These are phyloP conservation scores for Valencia hispanica DNA, from an alignment of 2,797 vertebrate species.

Conservation along the genomic window DNA sequence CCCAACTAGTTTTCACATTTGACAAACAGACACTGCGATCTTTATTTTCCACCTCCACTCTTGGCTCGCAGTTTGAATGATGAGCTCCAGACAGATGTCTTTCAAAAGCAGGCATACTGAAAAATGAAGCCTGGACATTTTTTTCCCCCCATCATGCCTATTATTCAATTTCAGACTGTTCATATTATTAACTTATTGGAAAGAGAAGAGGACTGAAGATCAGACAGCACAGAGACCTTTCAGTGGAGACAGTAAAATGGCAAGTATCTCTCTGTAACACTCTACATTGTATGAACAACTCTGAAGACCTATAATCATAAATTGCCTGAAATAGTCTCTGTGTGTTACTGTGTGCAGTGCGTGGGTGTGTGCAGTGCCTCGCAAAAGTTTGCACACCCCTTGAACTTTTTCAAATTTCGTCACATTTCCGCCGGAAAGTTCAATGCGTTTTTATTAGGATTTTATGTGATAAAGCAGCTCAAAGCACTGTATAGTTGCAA, in stretches of 20 bases:
- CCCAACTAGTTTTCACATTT: conserved; percentile 69
- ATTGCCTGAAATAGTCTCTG: conserved; percentile 1
- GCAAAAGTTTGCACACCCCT: neutral
- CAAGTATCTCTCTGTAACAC: conserved; percentile 68
- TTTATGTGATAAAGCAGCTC: neutral
- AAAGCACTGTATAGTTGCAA: neutral
- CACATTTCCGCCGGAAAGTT: neutral
- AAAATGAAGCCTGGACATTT: conserved; percentile 27
- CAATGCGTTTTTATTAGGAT: neutral
- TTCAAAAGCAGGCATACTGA: conserved; percentile 47
- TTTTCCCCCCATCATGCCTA: conserved; percentile 12
- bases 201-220: conserved; percentile 45
- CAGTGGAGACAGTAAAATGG: conserved; percentile 63
- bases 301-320: conserved; percentile 33
- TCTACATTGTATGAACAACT: conserved; percentile 40
- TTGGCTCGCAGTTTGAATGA: conserved; percentile 51
- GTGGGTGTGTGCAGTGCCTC: conserved; percentile 1
- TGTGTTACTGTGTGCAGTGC: conserved; percentile 11
- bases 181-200: conserved; percentile 14
- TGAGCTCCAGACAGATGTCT: conserved; percentile 54
- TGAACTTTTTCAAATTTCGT: neutral
- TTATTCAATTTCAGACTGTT: conserved; percentile 50
- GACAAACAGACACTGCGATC: conserved; percentile 72
- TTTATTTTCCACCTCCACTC: conserved; percentile 61
- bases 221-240: conserved; percentile 41